phyloP scores from a whole-genome alignment of 1,140 invertebrate species.

The Zaprionus nigranus region DNA sequence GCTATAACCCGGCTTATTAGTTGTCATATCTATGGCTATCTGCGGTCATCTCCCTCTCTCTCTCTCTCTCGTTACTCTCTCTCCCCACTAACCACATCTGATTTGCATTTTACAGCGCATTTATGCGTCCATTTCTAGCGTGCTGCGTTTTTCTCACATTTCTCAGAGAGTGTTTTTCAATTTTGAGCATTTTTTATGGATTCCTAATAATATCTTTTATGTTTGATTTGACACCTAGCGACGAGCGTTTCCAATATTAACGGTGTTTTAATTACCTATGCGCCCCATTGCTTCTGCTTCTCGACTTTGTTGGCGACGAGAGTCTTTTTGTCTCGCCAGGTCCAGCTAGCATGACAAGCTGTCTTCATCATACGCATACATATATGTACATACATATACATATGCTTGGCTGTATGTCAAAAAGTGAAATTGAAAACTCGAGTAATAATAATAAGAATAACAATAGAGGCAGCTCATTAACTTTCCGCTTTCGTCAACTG shows the following conservation, averaged over 20 bases:
- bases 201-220: slow-evolving; percentile 82
- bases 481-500: slow-evolving; percentile 79
- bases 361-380: slow-evolving; percentile 10
- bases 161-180: slow-evolving; percentile 39
- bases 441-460: slow-evolving; percentile 74
- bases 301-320: slow-evolving; percentile 55
- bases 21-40: slow-evolving; percentile 48
- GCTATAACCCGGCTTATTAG: slow-evolving; percentile 60
- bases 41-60: slow-evolving; percentile 20
- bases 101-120: slow-evolving; percentile 75
- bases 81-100: slow-evolving; percentile 20
- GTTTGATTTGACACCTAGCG: slow-evolving; percentile 78
- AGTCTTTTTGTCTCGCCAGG: slow-evolving; percentile 68
- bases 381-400: background rate
- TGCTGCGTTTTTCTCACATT: slow-evolving; percentile 74
- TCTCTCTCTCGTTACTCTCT: slow-evolving; percentile 1
- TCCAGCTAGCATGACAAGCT: slow-evolving; percentile 64
- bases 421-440: slow-evolving; percentile 76
- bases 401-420: slow-evolving; percentile 36
- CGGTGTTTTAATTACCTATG: slow-evolving; percentile 78
- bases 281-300: slow-evolving; percentile 44
- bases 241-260: slow-evolving; percentile 72
- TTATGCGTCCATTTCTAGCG: slow-evolving; percentile 35
- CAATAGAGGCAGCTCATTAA: slow-evolving; percentile 77
- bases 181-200: slow-evolving; percentile 64